phyloP scores from a whole-genome alignment of 2,797 vertebrate species.

The Sebastes kiyomatsui region DNA sequence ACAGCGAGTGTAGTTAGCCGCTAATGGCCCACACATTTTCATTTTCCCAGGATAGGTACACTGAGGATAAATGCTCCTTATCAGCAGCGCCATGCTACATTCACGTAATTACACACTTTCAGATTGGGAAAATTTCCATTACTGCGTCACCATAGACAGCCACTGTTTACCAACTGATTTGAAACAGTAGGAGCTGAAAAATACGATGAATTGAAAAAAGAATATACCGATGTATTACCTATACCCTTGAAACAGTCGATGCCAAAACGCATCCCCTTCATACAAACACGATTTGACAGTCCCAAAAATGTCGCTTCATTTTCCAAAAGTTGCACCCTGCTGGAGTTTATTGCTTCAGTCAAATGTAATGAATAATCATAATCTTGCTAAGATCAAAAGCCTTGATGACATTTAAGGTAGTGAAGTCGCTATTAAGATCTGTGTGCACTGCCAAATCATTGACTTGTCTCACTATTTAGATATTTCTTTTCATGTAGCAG shows the following conservation, averaged over 20 bases:
- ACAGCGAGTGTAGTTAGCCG: constrained; percentile 31
- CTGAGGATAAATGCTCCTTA: constrained; percentile 52
- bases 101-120: constrained; percentile 30
- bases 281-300: background rate
- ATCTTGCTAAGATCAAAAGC: background rate
- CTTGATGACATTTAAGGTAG: background rate
- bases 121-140: constrained; percentile 7
- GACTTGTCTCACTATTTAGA: background rate
- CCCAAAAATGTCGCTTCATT: background rate
- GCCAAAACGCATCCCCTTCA: background rate
- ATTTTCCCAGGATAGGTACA: constrained; percentile 39
- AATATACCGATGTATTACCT: background rate
- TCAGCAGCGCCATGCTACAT: constrained; percentile 11
- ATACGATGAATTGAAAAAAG: background rate
- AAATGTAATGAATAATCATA: background rate
- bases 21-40: constrained; percentile 60
- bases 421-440: background rate
- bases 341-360: background rate
- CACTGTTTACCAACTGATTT: constrained; percentile 4
- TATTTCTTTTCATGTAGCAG: background rate
- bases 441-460: background rate
- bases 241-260: background rate
- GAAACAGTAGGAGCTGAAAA: background rate
- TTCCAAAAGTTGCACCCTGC: background rate
- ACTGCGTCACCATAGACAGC: background rate